Evolutionary conservation across 2,113 vertebrate species (phyloP).

Genomic region (Centropus bengalensis): DNA sequence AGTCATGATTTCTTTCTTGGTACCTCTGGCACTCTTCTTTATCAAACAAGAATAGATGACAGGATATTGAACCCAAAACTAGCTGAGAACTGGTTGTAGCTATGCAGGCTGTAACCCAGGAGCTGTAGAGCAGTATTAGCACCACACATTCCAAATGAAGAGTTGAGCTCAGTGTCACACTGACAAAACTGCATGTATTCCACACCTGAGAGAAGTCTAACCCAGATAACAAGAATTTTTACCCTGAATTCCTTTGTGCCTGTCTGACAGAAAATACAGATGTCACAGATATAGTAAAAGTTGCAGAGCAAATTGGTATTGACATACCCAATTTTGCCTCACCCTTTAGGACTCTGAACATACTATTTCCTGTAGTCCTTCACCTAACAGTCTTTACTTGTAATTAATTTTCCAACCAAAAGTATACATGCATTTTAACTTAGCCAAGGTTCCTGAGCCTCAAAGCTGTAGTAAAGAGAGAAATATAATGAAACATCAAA

Average conservation of each 20-base stretch:
- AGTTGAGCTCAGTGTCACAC: neutral
- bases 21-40: neutral
- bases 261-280: neutral
- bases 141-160: neutral
- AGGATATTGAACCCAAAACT: fast-evolving
- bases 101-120: neutral
- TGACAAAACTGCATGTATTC: neutral
- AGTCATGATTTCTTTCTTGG: neutral
- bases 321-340: neutral
- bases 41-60: neutral
- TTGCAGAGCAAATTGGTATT: neutral
- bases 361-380: neutral
- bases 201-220: neutral
- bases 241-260: neutral
- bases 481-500: neutral
- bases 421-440: neutral
- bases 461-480: neutral
- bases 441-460: neutral
- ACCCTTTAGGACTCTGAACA: neutral
- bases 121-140: fast-evolving
- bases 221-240: neutral
- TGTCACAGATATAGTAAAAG: neutral
- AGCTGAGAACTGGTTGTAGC: neutral
- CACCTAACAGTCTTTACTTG: neutral
- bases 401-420: neutral